Evolutionary conservation across 2,113 vertebrate species (phyloP), one percentile per base, ranked within the genome.

Genomic region (Bos javanicus): DNA sequence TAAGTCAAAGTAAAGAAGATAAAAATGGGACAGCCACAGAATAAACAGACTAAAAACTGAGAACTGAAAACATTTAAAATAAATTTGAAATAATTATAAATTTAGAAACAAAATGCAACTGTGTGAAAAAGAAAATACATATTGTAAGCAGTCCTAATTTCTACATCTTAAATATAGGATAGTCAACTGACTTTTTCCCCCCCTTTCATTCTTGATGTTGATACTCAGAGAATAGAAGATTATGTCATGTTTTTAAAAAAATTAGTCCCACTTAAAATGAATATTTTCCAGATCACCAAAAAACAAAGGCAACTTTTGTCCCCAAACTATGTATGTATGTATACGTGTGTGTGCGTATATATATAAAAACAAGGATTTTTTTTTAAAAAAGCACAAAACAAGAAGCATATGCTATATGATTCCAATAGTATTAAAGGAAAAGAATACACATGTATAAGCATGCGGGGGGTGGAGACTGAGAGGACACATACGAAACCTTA

Each of bases 61-160:
- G 30, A 28, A 88, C 2, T 48, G n/a, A 59, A 83, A 96, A 88
- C 46, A 62, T 30, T 95, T 62, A 80, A 54, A 36, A 48, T 56
- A 86, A 90, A 85, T 94, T 78, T 48, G 30, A 80, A 93, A 93
- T 90, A 46, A 88, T 9, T 62, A 26, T 56, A 90, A 85, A 57
- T 64, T 64, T 90, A 80, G 87, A 96, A 93, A 85, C 76, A 95
- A 67, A 81, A 89, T 62, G 48, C 30, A 93, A 93, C 17, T 84
- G 36, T 50, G 21, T 93, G 43, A 81, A 90, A 93, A 96, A 96
- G 43, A 59, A 93, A 85, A 57, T 48, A 78, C 7, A 39, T 78
- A 93, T 56, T 62, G 23, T 56, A 93, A 96, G 39, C 17, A 62
- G 57, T 39, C 26, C 67, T 50, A 90, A 86, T 94, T 96, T 90